These are phyloP conservation scores for Hipposideros larvatus DNA, from an alignment of 2,797 vertebrate genomes.

Conservation along the genomic window DNA sequence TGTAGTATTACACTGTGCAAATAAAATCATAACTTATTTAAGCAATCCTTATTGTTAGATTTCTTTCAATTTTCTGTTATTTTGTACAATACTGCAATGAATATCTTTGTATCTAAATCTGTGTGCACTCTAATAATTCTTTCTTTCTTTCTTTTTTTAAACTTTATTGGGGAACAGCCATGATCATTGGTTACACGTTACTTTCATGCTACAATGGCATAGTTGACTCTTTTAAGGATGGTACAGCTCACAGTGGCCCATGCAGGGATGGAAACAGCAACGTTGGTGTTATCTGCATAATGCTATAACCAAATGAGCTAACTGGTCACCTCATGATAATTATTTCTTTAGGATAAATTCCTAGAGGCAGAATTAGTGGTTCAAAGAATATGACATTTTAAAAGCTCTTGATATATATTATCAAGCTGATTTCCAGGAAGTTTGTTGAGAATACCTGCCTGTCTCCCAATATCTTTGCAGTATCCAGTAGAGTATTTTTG, in stretches of 20 bases:
- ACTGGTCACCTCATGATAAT: background rate
- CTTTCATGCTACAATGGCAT: too few species aligned
- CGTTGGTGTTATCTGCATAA: too few species aligned
- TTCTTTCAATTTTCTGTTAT: background rate
- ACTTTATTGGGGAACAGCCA: too few species aligned
- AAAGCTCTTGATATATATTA: slow-evolving; percentile 3
- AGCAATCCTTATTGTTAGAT: background rate
- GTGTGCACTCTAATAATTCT: background rate
- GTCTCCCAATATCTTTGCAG: background rate
- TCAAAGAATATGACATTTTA: slow-evolving; percentile 42
- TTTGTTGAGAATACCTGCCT: background rate
- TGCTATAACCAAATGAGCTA: too few species aligned
- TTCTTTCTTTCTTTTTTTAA: too few species aligned
- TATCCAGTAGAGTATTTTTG: background rate
- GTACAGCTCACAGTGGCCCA: too few species aligned
- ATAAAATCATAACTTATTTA: slow-evolving; percentile 31
- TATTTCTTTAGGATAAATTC: slow-evolving; percentile 46
- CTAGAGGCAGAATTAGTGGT: slow-evolving; percentile 35
- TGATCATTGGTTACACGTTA: too few species aligned
- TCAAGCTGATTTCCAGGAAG: slow-evolving; percentile 45
- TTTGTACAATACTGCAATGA: background rate
- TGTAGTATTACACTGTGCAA: background rate
- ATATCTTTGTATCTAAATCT: slow-evolving; percentile 18
- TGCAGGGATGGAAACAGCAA: too few species aligned
- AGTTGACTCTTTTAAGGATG: too few species aligned